Conservation (phyloP, 2,113 vertebrate genomes). For the Callionymus lyra region DNA sequence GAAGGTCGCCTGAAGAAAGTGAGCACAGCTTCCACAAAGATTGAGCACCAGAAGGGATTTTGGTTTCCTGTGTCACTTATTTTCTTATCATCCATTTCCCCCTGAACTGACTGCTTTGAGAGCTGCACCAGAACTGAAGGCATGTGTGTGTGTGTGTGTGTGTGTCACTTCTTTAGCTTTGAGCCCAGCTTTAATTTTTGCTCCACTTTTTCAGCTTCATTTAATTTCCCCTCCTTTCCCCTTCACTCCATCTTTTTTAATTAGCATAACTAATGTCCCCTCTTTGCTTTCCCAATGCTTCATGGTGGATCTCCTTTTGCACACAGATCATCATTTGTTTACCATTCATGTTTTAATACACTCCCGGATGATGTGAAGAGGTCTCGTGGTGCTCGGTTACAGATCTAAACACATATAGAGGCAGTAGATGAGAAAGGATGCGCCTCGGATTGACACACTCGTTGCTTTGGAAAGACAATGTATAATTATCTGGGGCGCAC, state of each 20-base stretch:
- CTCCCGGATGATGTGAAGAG: constrained; percentile 8
- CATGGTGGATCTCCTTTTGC: constrained; percentile 19
- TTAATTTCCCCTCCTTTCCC: constrained; percentile 32
- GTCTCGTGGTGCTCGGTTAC: background rate
- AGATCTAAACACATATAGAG: background rate
- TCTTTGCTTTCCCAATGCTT: constrained; percentile 14
- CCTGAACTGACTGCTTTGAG: too few relatives aligned
- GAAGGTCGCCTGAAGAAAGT: too few relatives aligned
- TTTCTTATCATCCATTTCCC: constrained; percentile 18
- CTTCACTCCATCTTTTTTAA: constrained; percentile 41
- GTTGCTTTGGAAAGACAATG: background rate
- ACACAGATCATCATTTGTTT: constrained; percentile 19
- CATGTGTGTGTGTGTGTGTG: constrained; percentile 7
- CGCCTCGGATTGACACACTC: too few relatives aligned
- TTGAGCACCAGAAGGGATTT: constrained; percentile 34
- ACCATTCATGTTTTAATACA: constrained; percentile 9
- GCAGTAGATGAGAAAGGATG: background rate
- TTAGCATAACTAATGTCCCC: constrained; percentile 46
- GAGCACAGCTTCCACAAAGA: constrained; percentile 38
- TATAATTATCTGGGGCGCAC: background rate
- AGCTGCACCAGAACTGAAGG: constrained; percentile 10
- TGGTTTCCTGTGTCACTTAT: constrained; percentile 30
- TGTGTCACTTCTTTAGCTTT: constrained; percentile 14
- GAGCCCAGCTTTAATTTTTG: constrained; percentile 27
- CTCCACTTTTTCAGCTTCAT: constrained; percentile 35